These are phyloP conservation scores for Gryllus bimaculatus DNA, from an alignment of 1,140 invertebrate genomes.

Conservation along the genomic window DNA sequence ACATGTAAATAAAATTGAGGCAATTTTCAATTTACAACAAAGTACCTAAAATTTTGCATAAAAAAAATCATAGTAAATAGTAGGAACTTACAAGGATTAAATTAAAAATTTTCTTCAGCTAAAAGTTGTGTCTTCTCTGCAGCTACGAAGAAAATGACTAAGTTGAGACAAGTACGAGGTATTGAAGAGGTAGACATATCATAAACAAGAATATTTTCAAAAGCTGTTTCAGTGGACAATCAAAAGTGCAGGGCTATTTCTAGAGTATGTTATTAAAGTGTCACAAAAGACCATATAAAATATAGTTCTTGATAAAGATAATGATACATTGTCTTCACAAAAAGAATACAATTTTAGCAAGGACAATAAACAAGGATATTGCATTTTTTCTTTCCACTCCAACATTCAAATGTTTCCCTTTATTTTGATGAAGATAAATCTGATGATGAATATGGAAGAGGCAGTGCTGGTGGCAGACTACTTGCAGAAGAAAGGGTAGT, in stretches of 20 bases:
- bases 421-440: slow-evolving; percentile 1
- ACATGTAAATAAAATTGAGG: too few species aligned
- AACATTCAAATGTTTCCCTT: background rate
- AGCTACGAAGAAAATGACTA: too few species aligned
- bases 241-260: background rate
- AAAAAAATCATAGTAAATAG: too few species aligned
- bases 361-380: background rate
- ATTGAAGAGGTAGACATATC: too few species aligned
- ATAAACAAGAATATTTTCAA: too few species aligned
- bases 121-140: too few species aligned
- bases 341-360: background rate
- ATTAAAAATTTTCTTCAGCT: too few species aligned
- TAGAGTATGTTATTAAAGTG: background rate
- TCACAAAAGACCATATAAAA: background rate
- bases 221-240: background rate
- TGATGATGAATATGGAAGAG: slow-evolving; percentile 8
- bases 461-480: slow-evolving; percentile 26
- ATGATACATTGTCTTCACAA: background rate
- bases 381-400: background rate
- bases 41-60: too few species aligned
- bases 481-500: slow-evolving; percentile 38
- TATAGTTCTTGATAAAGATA: background rate
- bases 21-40: too few species aligned
- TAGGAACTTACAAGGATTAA: too few species aligned
- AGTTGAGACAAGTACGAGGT: too few species aligned